These are phyloP conservation scores for Drosophila phalerata DNA, from an alignment of 2,888 invertebrate genomes.

Conservation along the genomic window DNA sequence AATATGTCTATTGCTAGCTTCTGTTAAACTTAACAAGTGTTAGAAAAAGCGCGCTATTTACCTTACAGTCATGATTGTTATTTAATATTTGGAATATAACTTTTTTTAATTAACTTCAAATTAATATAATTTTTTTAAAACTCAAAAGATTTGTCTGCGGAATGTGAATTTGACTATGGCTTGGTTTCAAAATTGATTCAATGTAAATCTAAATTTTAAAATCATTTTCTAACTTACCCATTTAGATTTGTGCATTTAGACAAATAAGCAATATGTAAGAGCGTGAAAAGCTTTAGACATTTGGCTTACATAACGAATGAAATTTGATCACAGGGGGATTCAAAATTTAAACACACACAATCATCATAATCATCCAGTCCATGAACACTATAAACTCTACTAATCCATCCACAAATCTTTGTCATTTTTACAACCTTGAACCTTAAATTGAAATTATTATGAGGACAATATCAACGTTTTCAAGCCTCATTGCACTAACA, in stretches of 20 bases:
- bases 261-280: too few species aligned
- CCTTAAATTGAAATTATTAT: constrained; percentile 20
- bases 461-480: constrained; percentile 17
- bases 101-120: background rate
- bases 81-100: background rate
- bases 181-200: too few species aligned
- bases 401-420: constrained; percentile 35
- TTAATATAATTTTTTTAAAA: background rate
- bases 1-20: constrained; percentile 19
- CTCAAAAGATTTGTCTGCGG: too few species aligned
- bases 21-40: background rate
- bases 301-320: constrained; percentile 3
- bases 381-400: constrained; percentile 23
- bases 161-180: too few species aligned
- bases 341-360: constrained; percentile 5
- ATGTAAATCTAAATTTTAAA: too few species aligned
- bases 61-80: background rate
- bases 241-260: too few species aligned
- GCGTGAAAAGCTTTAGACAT: constrained; percentile 1
- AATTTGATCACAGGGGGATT: constrained; percentile 5
- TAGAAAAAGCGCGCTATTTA: background rate
- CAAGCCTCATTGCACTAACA: constrained; percentile 61
- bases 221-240: too few species aligned
- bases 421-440: constrained; percentile 19
- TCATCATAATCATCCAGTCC: constrained; percentile 12